Conservation (phyloP, 2,888 invertebrate genomes). For the Dusona sp. region DNA sequence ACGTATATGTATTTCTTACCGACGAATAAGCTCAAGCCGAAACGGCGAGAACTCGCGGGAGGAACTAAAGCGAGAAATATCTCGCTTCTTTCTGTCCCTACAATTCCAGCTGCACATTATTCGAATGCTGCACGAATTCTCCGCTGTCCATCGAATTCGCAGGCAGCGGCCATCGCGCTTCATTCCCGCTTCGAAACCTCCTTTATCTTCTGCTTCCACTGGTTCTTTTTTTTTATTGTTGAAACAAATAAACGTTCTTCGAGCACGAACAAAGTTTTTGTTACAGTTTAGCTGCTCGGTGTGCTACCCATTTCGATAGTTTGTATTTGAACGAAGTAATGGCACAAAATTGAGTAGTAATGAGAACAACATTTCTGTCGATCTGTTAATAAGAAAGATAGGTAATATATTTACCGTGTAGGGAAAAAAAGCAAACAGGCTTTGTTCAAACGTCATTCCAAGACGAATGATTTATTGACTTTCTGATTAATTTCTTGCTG, state of each 20-base stretch:
- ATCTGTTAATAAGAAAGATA: background rate
- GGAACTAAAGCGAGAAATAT: slow-evolving; percentile 48
- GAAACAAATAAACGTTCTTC: background rate
- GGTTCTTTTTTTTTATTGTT: background rate
- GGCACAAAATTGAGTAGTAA: background rate
- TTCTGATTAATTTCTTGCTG: background rate
- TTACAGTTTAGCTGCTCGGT: too few species aligned
- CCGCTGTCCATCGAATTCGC: background rate
- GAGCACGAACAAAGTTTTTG: too few species aligned
- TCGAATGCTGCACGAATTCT: background rate
- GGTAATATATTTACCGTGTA: background rate
- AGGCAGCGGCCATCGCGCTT: slow-evolving; percentile 25
- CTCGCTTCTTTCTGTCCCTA: slow-evolving; percentile 34
- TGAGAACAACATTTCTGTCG: background rate
- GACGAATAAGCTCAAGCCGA: slow-evolving; percentile 50
- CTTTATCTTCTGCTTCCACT: background rate
- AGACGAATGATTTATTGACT: background rate
- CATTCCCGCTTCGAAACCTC: background rate
- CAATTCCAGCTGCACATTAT: background rate
- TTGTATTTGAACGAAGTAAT: background rate
- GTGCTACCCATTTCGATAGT: background rate
- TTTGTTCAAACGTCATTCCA: background rate
- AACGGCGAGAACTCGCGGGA: slow-evolving; percentile 47
- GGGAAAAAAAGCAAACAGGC: background rate
- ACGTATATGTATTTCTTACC: slow-evolving; percentile 35